Evolutionary conservation across 2,888 invertebrate genomes (phyloP), one percentile per base, ranked within the genome.

Genomic region (Tiliacea aurago): DNA sequence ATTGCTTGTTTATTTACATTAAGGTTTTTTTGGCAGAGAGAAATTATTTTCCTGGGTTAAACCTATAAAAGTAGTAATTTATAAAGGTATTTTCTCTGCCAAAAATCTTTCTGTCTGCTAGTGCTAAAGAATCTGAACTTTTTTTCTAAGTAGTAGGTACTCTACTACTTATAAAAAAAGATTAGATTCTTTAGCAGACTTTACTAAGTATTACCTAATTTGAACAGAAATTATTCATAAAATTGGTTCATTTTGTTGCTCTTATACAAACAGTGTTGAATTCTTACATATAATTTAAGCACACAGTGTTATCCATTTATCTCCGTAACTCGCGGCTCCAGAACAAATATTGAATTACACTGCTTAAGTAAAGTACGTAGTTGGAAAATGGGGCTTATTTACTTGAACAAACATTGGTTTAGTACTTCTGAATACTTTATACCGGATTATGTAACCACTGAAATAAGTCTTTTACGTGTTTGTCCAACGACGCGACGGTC

Each of bases 271-370:
- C 1, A 7, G 45, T 28, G 33, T 51, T 20, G 45, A 49, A 43
- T 70, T 65, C 70, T 56, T 51, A 83, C 41, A 55, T 62, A 67
- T 55, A 43, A 37, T 4, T 37, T 47, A 72, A 61, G 58, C 41
- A 80, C n/a, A 81, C 75, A 73, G 4, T 63, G 55, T 78, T 51
- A 83, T 83, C 74, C 56, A 53, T n/a, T 65, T 78, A 73, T 49
- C 62, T 47, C 41, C 63, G 75, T 81, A 76, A 71, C 62, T 69
- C 67, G 56, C n/a, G 56, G 13, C 43, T 47, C 9, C 2, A 63
- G 20, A 62, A 37, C 66, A 80, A 86, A 84, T 84, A 84, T 86
- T 86, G 72, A 76, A 66, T 67, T 76, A 83, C 18, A 80, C 69
- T 63, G 56, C 70, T 41, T 69, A 55, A 2, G 62, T 70, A 65